phyloP scores from a whole-genome alignment of 2,797 vertebrate genomes.

The Arctocebus calabarensis region DNA sequence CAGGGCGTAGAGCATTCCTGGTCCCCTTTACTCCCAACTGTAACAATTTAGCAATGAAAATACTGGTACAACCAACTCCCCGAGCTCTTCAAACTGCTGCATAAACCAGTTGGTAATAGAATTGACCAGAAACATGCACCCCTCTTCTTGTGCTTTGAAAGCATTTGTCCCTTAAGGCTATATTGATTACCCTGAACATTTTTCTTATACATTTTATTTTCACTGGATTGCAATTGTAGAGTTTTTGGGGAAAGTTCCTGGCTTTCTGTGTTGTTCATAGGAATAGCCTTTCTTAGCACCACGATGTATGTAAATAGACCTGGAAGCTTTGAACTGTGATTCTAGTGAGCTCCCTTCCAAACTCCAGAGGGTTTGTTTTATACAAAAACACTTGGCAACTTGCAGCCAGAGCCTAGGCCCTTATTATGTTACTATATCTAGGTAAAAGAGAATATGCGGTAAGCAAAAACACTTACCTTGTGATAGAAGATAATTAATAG shows the following conservation, averaged over 20 bases:
- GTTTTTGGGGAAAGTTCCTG: not conserved
- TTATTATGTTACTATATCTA: slow-evolving; percentile 52
- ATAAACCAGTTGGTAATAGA: slow-evolving; percentile 65
- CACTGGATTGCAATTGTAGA: slow-evolving; percentile 26
- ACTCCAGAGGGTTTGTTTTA: slow-evolving; percentile 53
- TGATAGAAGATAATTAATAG: slow-evolving; percentile 64
- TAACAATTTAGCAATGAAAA: slow-evolving; percentile 41
- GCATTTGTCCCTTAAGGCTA: not conserved
- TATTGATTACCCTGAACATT: slow-evolving; percentile 46
- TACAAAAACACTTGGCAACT: slow-evolving; percentile 66
- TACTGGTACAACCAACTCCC: not conserved
- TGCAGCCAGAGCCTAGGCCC: slow-evolving; percentile 37
- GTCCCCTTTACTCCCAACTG: not conserved
- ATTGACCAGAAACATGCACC: not conserved
- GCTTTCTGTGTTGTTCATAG: not conserved
- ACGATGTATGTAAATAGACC: slow-evolving; percentile 1
- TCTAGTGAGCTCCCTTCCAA: slow-evolving; percentile 59
- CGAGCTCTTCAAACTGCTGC: slow-evolving; percentile 28
- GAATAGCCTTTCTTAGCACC: not conserved
- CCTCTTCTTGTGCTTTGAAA: slow-evolving; percentile 33
- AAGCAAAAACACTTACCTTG: slow-evolving; percentile 50
- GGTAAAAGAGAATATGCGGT: slow-evolving; percentile 31
- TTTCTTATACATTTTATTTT: slow-evolving; percentile 55
- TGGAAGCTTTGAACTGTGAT: slow-evolving; percentile 54
- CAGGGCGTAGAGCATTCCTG: not conserved